A percentile compares a stretch with the other conserved stretches of the same genome.
These are phyloP conservation scores for Asobara japonica DNA, from an alignment of 1,140 invertebrate species.

Conservation along the genomic window DNA sequence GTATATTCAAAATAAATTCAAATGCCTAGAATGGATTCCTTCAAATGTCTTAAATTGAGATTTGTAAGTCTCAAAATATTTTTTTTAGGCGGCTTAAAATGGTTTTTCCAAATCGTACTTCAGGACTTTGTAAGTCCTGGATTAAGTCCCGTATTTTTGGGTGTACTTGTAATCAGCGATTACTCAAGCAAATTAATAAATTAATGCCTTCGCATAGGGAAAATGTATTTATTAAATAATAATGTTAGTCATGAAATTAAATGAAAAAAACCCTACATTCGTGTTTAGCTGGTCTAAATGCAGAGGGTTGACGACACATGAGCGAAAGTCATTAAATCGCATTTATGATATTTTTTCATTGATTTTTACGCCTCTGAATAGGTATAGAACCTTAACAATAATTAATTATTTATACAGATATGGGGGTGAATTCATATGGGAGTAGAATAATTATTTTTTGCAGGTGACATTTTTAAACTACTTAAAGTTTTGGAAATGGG, in stretches of 20 bases:
- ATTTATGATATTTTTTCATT: constrained; percentile 6
- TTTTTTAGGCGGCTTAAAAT: too few relatives aligned
- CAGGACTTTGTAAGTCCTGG: too few relatives aligned
- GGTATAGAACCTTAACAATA: neutral
- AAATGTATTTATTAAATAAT: neutral
- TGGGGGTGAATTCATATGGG: neutral
- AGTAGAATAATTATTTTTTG: neutral
- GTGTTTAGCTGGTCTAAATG: constrained; percentile 58
- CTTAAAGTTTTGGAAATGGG: too few relatives aligned
- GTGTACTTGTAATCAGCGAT: neutral
- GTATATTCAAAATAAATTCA: too few relatives aligned
- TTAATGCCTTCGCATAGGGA: neutral
- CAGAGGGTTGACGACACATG: constrained; percentile 40
- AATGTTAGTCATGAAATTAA: constrained; percentile 14
- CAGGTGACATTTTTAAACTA: too few relatives aligned
- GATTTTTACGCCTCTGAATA: neutral
- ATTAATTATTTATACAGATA: neutral
- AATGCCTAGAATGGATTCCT: too few relatives aligned
- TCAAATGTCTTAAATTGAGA: too few relatives aligned
- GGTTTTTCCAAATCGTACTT: too few relatives aligned
- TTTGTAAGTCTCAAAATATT: too few relatives aligned
- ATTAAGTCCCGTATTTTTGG: too few relatives aligned
- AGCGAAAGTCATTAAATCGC: neutral
- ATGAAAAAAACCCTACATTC: constrained; percentile 36
- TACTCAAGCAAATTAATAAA: neutral